Evolutionary conservation across 2,797 vertebrate species (phyloP).

Genomic region (Okamejei kenojei): DNA sequence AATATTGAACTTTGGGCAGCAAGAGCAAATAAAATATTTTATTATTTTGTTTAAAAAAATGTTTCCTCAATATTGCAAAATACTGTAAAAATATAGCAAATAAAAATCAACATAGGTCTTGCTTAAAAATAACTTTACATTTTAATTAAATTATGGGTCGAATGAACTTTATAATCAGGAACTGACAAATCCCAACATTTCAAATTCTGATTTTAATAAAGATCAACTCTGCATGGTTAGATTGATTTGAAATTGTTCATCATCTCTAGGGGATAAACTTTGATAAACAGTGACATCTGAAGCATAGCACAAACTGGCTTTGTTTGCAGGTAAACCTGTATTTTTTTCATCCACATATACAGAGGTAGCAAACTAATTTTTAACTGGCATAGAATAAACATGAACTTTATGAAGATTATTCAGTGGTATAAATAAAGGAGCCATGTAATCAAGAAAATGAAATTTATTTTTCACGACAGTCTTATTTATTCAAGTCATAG

Average conservation of each 20-base stretch:
- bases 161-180: background rate
- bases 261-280: background rate
- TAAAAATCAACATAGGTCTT: background rate
- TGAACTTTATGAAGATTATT: too few relatives aligned
- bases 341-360: background rate
- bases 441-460: background rate
- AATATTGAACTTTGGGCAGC: background rate
- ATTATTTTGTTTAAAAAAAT: background rate
- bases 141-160: background rate
- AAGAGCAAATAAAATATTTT: background rate
- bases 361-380: background rate
- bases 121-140: background rate
- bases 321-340: background rate
- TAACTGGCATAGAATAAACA: background rate
- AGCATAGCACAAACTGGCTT: background rate
- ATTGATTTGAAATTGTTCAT: slow-evolving; percentile 24
- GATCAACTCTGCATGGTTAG: background rate
- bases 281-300: background rate
- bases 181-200: background rate
- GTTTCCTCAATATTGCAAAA: background rate
- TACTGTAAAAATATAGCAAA: background rate
- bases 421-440: background rate
- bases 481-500: background rate
- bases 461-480: background rate
- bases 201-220: background rate